Evolutionary conservation across 2,888 invertebrate genomes (phyloP), one percentile per base, ranked within the genome.

Genomic region (Lasioglossum figueresi): DNA sequence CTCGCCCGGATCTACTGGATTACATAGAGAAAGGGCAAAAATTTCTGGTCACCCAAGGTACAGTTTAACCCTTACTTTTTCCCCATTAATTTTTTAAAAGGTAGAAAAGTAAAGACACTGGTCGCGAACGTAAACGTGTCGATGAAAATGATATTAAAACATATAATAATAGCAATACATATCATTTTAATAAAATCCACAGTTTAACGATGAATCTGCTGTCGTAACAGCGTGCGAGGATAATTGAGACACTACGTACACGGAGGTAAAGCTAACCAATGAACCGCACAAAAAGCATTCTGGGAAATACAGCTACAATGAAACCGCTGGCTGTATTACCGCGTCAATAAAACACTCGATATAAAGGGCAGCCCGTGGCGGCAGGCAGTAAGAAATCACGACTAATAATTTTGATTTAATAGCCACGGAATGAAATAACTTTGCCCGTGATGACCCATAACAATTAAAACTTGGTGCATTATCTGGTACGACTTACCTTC

Each of bases 401-500:
- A 63, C 75, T 81, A 88, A 86, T 90, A 88, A 88, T 85, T 77
- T 87, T 88, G 90, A 91, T 92, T 91, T 91, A 92, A 91, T 76
- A 87, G 79, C 85, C 80, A 79, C 77, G 75, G 48, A 80, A 66
- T 76, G 85, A 88, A 90, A 90, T 88, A 90, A 89, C 87, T 82
- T 79, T 74, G 77, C 77, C 84, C 80, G 75, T 72, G 87, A 90
- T 90, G 88, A 91, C 89, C 90, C 89, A 92, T 92, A 92, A 93
- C 92, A 93, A 93, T 93, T 93, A 93, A 93, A 93, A 93, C 92
- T 93, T 93, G 86, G 88, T 78, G 86, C 89, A 89, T 88, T 91
- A 91, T 90, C 85, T 88, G 80, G 70, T 87, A 79, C 80, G 84
- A 79, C 72, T 85, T 82, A 70, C 82, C 80, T 75, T 81, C 76